Evolutionary conservation across 1,140 invertebrate genomes (phyloP).

Genomic region (Choristoneura fumiferana): DNA sequence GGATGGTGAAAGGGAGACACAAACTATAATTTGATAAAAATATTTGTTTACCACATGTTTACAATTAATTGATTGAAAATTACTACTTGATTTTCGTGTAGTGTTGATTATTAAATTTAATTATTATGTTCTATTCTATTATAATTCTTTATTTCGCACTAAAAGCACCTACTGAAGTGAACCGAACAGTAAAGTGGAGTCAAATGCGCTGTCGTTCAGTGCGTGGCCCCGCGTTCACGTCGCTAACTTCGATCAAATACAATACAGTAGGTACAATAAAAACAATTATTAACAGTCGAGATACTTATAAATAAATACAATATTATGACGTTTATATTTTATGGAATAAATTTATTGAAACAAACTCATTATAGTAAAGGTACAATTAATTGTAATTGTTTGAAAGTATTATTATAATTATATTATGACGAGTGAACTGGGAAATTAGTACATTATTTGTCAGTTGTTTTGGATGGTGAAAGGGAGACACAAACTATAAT

Average conservation of each 20-base stretch:
- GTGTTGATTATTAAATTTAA: slow-evolving; percentile 12
- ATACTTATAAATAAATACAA: slow-evolving; percentile 6
- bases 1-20: no score
- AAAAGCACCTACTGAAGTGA: slow-evolving; percentile 11
- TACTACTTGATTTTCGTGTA: slow-evolving; percentile 4
- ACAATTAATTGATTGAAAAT: slow-evolving; percentile 20
- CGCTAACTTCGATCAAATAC: not conserved
- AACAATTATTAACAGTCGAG: not conserved
- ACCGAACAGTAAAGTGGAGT: not conserved
- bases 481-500: no score
- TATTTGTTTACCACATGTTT: slow-evolving; percentile 22
- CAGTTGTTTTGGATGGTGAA: no score
- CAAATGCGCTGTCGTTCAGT: not conserved
- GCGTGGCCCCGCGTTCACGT: not conserved
- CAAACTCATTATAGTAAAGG: no score
- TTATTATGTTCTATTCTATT: slow-evolving; percentile 8
- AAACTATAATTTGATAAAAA: slow-evolving; percentile 22
- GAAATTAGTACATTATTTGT: no score
- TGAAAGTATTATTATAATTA: no score
- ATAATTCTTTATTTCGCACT: slow-evolving; percentile 15
- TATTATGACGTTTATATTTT: no score
- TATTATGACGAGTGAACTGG: no score
- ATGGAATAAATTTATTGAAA: no score
- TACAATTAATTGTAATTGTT: no score
- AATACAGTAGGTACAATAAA: slow-evolving; percentile 1